phyloP scores from a whole-genome alignment of 2,888 invertebrate genomes.

The Macroteleia sp. region DNA sequence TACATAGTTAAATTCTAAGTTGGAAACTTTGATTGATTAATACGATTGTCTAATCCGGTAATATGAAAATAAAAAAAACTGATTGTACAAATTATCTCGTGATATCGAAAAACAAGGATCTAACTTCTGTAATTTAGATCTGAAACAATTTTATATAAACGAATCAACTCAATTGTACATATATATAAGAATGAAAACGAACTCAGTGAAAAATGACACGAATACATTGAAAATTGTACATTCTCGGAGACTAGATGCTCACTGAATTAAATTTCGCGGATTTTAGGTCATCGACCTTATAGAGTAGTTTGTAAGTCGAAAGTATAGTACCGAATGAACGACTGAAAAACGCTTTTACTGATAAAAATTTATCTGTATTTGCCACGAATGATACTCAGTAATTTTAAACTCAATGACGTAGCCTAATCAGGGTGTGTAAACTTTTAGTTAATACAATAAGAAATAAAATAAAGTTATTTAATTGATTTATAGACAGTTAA shows the following conservation, averaged over 20 bases:
- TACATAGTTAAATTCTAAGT: constrained; percentile 25
- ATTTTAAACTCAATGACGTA: constrained; percentile 80
- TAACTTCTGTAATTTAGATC: constrained; percentile 42
- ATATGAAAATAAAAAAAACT: constrained; percentile 17
- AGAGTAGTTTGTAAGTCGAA: constrained; percentile 50
- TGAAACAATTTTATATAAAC: constrained; percentile 56
- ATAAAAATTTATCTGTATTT: constrained; percentile 78
- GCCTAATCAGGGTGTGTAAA: constrained; percentile 63
- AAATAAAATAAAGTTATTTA: background rate
- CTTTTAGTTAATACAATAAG: constrained; percentile 31
- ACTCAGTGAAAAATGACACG: constrained; percentile 18
- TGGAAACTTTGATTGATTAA: constrained; percentile 11
- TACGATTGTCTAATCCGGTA: constrained; percentile 15
- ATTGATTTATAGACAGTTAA: no score
- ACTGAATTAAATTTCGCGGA: constrained; percentile 38
- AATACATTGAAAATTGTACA: constrained; percentile 59
- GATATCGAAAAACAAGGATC: constrained; percentile 36
- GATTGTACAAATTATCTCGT: constrained; percentile 55
- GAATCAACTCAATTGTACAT: constrained; percentile 54
- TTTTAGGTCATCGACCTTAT: constrained; percentile 23
- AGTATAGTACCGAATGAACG: constrained; percentile 71
- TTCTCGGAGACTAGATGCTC: constrained; percentile 31
- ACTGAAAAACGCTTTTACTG: constrained; percentile 75
- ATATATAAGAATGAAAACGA: constrained; percentile 41
- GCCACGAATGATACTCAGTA: constrained; percentile 79